Evolutionary conservation across 2,888 invertebrate species (phyloP), one percentile per base, ranked within the genome.

Genomic region (Cenopis cana): DNA sequence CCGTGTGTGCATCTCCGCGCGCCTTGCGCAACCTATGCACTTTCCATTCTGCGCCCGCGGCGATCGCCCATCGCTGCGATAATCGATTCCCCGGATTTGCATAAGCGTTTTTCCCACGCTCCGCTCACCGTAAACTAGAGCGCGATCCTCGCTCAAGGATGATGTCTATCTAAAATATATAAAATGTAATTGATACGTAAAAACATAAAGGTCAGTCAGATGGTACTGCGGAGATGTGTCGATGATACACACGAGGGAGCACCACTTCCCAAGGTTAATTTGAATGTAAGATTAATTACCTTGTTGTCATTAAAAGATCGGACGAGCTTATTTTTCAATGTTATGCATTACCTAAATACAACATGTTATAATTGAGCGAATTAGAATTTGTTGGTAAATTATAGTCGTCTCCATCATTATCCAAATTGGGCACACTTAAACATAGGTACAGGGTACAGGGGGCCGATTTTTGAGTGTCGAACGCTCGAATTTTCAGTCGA

Each of bases 31-130:
- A 91, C 81, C 78, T 78, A 79, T 89, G 89, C 89, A 91, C 91
- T 91, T 92, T 92, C 90, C 88, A 87, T 89, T 88, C 76, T 75
- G 78, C 76, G 80, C 74, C 77, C 74, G 79, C 77, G 76, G 79
- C 77, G 76, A 83, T 84, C 83, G 80, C 81, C 81, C 82, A 81
- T 85, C 81, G 80, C 80, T 74, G 79, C 82, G 80, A 87, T 91
- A 90, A 91, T 91, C 90, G 89, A 90, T 91, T 89, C 90, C 88
- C 84, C 83, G 82, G 86, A 90, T 90, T 89, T 87, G 84, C 89
- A 89, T 91, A 88, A 90, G 86, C 85, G 85, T 82, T 87, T 84
- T 90, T 92, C 92, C 90, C 92, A 91, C 92, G 91, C 81, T 85
- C 87, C 89, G 86, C 83, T 89, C 88, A 85, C 88, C 82, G 79